A percentile compares a stretch with the other conserved stretches of the same genome.
Evolutionary conservation across 2,888 invertebrate species (phyloP).

Genomic region (Drosophila picticornis): DNA sequence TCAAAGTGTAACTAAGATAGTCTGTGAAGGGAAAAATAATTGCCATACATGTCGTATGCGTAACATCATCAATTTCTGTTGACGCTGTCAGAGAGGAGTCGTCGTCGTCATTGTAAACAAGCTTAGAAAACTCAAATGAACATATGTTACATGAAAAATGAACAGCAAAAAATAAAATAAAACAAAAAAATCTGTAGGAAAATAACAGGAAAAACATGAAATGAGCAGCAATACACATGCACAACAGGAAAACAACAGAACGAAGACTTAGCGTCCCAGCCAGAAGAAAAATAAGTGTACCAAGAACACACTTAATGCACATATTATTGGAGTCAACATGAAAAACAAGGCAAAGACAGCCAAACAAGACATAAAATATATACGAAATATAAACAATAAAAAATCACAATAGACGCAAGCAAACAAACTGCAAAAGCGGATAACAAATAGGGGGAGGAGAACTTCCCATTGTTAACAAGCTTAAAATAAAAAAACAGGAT

Average conservation of each 20-base stretch:
- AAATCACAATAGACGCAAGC: slow-evolving; percentile 50
- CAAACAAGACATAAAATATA: slow-evolving; percentile 47
- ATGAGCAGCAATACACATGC: slow-evolving; percentile 42
- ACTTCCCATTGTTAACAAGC: slow-evolving; percentile 60
- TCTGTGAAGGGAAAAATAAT: slow-evolving; percentile 20
- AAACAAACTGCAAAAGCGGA: slow-evolving; percentile 56
- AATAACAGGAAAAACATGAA: slow-evolving; percentile 46
- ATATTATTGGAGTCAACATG: slow-evolving; percentile 59
- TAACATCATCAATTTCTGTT: slow-evolving; percentile 54
- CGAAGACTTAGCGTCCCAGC: slow-evolving; percentile 18
- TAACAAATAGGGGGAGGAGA: slow-evolving; percentile 35
- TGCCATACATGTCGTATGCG: slow-evolving; percentile 45
- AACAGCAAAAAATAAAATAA: slow-evolving; percentile 1
- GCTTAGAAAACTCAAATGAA: slow-evolving; percentile 55
- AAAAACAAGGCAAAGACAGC: slow-evolving; percentile 43
- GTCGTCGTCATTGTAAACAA: slow-evolving; percentile 55
- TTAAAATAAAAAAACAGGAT: slow-evolving; percentile 16
- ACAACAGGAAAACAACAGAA: slow-evolving; percentile 27
- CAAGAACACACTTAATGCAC: slow-evolving; percentile 52
- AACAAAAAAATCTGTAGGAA: not conserved
- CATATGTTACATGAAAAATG: slow-evolving; percentile 43
- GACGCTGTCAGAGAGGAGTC: slow-evolving; percentile 56
- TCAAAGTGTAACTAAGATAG: not conserved
- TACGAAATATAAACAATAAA: slow-evolving; percentile 63
- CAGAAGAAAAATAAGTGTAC: slow-evolving; percentile 12